Conservation (phyloP, 2,113 vertebrate genomes). For the Scomber colias region DNA sequence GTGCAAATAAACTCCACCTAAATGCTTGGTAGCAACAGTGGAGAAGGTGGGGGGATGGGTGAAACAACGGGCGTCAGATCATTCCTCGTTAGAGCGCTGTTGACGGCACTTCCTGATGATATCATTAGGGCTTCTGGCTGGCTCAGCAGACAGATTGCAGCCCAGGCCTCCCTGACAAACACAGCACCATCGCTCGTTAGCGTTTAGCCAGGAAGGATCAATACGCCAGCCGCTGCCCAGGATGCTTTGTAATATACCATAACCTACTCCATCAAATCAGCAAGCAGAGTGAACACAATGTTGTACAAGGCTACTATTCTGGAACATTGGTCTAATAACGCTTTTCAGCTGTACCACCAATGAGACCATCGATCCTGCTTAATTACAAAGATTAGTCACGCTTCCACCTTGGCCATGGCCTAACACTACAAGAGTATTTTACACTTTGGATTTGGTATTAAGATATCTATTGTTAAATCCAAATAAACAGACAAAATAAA, state of each 20-base stretch:
- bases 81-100: constrained; percentile 76
- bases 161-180: constrained; percentile 77
- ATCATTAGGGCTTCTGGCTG: constrained; percentile 81
- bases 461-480: constrained; percentile 22
- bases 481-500: not conserved
- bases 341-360: constrained; percentile 64
- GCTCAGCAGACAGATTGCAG: constrained; percentile 82
- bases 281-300: constrained; percentile 62
- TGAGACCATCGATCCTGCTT: constrained; percentile 67
- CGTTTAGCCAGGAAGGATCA: constrained; percentile 75
- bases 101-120: constrained; percentile 80
- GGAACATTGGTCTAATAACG: constrained; percentile 71
- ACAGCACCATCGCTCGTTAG: constrained; percentile 74
- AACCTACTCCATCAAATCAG: constrained; percentile 71
- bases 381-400: constrained; percentile 77
- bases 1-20: constrained; percentile 26
- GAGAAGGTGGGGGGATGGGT: constrained; percentile 30
- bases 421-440: constrained; percentile 39
- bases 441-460: constrained; percentile 24
- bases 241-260: constrained; percentile 69
- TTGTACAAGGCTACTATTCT: constrained; percentile 67
- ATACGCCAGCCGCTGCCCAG: constrained; percentile 65
- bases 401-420: constrained; percentile 42
- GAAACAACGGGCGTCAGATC: constrained; percentile 70
- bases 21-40: constrained; percentile 15